Evolutionary conservation across 2,888 invertebrate species (phyloP).

Genomic region (Epinotia bilunana): DNA sequence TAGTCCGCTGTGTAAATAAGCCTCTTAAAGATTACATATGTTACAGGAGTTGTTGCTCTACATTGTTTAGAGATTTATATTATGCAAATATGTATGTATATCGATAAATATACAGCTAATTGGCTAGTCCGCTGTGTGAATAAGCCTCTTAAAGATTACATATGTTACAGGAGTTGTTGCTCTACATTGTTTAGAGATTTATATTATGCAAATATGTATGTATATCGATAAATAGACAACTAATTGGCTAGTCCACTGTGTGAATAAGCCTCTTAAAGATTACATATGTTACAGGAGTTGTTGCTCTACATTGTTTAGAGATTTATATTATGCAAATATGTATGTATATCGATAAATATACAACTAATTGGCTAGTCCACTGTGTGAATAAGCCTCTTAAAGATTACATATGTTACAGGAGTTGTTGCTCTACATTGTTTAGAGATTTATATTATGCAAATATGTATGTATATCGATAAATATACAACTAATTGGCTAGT

Average conservation of each 20-base stretch:
- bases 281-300: background rate
- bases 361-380: slow-evolving; percentile 8
- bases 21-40: background rate
- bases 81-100: slow-evolving; percentile 17
- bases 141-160: slow-evolving; percentile 1
- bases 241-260: slow-evolving; percentile 9
- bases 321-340: slow-evolving; percentile 19
- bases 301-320: background rate
- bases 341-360: slow-evolving; percentile 1
- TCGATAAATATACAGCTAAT: slow-evolving; percentile 6
- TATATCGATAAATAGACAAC: slow-evolving; percentile 1
- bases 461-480: background rate
- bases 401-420: background rate
- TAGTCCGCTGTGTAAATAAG: slow-evolving; percentile 1
- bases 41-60: background rate
- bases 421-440: background rate
- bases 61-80: background rate
- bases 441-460: slow-evolving; percentile 16
- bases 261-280: slow-evolving; percentile 1
- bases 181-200: background rate
- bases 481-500: slow-evolving; percentile 11
- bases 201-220: slow-evolving; percentile 17
- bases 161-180: background rate
- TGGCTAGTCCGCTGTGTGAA: slow-evolving; percentile 3
- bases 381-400: slow-evolving; percentile 4